Base-by-base conservation (phyloP, 2,797 vertebrate species). In the Gambusia yucatana region DNA sequence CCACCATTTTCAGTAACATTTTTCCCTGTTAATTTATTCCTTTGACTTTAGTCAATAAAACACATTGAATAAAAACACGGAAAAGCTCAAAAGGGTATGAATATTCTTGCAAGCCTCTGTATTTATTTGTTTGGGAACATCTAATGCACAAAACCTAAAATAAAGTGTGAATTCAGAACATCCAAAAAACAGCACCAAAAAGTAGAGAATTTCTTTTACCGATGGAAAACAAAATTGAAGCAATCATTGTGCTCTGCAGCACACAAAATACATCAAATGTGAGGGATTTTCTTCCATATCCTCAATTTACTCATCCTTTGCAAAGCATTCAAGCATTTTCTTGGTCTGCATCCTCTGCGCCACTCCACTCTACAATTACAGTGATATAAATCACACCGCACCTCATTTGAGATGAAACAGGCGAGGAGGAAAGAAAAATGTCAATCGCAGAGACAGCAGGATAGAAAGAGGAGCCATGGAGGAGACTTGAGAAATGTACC, bases 231-330 rank as follows among this genome's bases (percentile, higher is more conserved):
- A 79, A 86, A 90, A 88, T 78, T 79, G 83, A 86, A 86, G 84
- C 84, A 89, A 91, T 92, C 85, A 84, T 79, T 83, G 81, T 80
- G 84, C 82, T 90, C 82, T 77, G 77, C 77, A 55, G 80, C 79
- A 82, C 78, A 87, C 76, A 76, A 85, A 83, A 89, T 83, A 87
- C 77, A 89, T 90, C 74, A 93, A 90, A 89, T 85, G 83, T 87
- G 87, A 89, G 77, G 52, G 82, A 90, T 90, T 82, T 84, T 89
- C 83, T 76, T 78, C 85, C 91, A 83, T 33, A 77, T 76, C 72
- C 78, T 65, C 76, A 82, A 82, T 85, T 81, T 77, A 82, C 72
- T 82, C 82, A 83, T 91, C 70, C 80, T 90, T 85, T 92, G 75
- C 85, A 78, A 87, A 80, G 73, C 83, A 77, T 86, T 88, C 65